Conservation (phyloP, 2,888 invertebrate genomes). For the Luperina nickerlii region DNA sequence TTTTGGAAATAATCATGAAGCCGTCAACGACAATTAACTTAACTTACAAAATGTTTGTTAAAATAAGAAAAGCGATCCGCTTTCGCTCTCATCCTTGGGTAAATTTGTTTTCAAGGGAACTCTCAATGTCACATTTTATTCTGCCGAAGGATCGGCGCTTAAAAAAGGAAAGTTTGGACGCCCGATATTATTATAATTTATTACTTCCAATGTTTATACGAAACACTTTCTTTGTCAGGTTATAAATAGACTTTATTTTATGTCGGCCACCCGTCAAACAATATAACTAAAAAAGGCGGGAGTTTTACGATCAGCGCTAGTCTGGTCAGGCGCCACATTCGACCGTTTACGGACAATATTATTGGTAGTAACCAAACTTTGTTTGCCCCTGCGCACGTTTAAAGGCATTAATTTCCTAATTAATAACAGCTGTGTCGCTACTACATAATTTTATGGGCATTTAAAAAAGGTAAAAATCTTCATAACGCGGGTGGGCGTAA, state of each 20-base stretch:
- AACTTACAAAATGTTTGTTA: conserved; percentile 62
- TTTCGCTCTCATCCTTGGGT: conserved; percentile 66
- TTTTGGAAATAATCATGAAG: conserved; percentile 40
- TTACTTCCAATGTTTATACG: conserved; percentile 79
- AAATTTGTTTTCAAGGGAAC: conserved; percentile 75
- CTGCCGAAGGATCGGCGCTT: conserved; percentile 73
- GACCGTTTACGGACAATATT: conserved; percentile 70
- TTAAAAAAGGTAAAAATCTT: conserved; percentile 61
- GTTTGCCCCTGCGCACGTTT: conserved; percentile 71
- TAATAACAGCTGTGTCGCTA: conserved; percentile 67
- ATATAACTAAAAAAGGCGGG: conserved; percentile 78
- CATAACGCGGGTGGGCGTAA: conserved; percentile 45
- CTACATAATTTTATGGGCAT: conserved; percentile 64
- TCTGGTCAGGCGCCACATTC: conserved; percentile 74
- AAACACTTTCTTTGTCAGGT: conserved; percentile 82
- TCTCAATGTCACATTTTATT: conserved; percentile 76
- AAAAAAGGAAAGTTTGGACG: conserved; percentile 84
- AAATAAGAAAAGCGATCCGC: conserved; percentile 65
- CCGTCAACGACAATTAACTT: conserved; percentile 39
- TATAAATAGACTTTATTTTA: conserved; percentile 87
- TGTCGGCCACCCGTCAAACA: conserved; percentile 85
- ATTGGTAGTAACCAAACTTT: conserved; percentile 72
- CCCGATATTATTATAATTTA: conserved; percentile 86
- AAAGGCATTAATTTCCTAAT: conserved; percentile 66
- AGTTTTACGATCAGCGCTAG: conserved; percentile 77